phyloP scores from a whole-genome alignment of 2,888 invertebrate species.

The Pinctada fucata region DNA sequence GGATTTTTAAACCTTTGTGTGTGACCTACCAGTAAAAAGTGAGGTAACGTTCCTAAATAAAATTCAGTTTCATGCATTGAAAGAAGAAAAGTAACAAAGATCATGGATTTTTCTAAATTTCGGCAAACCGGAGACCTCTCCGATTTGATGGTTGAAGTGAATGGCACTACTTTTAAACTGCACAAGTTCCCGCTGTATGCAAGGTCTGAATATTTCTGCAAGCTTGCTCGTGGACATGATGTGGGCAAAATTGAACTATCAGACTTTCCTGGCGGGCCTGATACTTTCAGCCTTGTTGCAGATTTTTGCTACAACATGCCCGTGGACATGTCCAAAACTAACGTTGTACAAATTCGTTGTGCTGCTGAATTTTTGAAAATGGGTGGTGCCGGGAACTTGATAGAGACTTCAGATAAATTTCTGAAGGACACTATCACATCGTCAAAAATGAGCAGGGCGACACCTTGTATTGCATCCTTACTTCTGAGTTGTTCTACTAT shows the following conservation, averaged over 20 bases:
- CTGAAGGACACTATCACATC: constrained; percentile 69
- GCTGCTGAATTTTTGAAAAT: constrained; percentile 74
- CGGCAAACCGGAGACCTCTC: constrained; percentile 74
- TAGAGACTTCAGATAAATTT: constrained; percentile 68
- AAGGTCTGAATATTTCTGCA: constrained; percentile 74
- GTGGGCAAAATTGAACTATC: constrained; percentile 62
- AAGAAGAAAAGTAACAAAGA: too few species aligned
- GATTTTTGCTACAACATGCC: constrained; percentile 75
- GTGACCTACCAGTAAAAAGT: too few species aligned
- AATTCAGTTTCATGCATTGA: too few species aligned
- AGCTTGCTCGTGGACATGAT: constrained; percentile 58
- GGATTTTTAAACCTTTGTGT: too few species aligned
- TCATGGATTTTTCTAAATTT: constrained; percentile 71
- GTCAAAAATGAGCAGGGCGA: constrained; percentile 67
- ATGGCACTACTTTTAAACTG: constrained; percentile 68
- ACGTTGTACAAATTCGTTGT: constrained; percentile 70
- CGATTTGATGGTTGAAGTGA: constrained; percentile 72
- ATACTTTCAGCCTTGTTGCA: constrained; percentile 71
- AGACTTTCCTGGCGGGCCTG: constrained; percentile 75
- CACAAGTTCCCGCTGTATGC: constrained; percentile 76
- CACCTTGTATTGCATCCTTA: constrained; percentile 59
- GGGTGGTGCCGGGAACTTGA: constrained; percentile 69
- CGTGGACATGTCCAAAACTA: constrained; percentile 67
- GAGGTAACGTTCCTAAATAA: too few species aligned
- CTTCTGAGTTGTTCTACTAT: constrained; percentile 63